Evolutionary conservation across 2,888 invertebrate genomes (phyloP).

Genomic region (Lepetodrilus schrolli): DNA sequence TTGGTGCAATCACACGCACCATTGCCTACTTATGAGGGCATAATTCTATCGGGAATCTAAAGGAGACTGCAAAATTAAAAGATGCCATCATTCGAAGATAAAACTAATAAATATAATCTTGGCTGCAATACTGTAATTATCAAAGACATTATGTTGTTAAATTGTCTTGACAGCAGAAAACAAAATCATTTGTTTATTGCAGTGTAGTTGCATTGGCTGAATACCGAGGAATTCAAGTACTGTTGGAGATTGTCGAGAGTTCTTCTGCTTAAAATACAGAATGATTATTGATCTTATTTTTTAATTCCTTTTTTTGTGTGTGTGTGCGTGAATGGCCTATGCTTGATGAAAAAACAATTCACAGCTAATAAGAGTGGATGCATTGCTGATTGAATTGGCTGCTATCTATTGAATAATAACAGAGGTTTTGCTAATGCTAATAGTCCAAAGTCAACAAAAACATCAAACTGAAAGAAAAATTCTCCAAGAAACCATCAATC

Average conservation of each 20-base stretch:
- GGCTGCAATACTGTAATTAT: background rate
- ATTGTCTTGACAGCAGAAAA: background rate
- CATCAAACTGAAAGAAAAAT: too few relatives aligned
- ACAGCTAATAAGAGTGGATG: too few relatives aligned
- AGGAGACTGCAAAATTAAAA: constrained; percentile 15
- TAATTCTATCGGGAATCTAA: constrained; percentile 8
- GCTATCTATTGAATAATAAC: too few relatives aligned
- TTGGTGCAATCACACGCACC: background rate
- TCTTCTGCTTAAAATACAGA: background rate
- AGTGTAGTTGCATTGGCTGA: background rate
- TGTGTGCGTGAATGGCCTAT: background rate
- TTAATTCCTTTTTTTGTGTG: too few relatives aligned
- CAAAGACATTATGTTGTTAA: background rate
- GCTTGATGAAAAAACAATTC: too few relatives aligned
- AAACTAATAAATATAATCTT: background rate
- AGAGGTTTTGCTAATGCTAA: too few relatives aligned
- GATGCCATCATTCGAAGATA: constrained; percentile 3
- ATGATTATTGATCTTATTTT: too few relatives aligned
- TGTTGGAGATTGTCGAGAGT: background rate
- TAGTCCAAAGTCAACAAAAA: too few relatives aligned
- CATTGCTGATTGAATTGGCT: too few relatives aligned
- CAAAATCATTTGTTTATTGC: constrained; percentile 2
- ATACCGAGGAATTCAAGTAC: background rate
- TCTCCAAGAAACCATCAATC: too few relatives aligned
- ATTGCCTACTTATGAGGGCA: background rate